Evolutionary conservation across 2,888 invertebrate genomes (phyloP), one percentile per base, ranked within the genome.

Genomic region (Tortrix viridana): DNA sequence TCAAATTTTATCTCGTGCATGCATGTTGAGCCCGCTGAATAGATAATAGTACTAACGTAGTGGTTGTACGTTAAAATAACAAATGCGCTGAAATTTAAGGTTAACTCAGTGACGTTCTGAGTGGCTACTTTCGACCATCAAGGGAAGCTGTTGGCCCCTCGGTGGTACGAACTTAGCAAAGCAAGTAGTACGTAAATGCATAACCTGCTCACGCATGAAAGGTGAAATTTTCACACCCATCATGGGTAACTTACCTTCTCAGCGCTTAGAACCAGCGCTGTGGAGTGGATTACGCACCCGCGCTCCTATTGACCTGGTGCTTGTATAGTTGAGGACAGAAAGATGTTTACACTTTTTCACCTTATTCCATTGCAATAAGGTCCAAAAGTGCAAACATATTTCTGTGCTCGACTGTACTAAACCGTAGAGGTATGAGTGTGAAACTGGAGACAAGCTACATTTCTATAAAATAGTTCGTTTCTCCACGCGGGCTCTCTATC

Each of bases 81-180:
- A 63, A 7, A 46, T 68, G 9, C 43, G 65, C 1, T 54, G 50
- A 6, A 5, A 53, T 1, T 44, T 41, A 41, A 7, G 44, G 57
- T 6, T 50, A 43, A 6, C 57, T 67, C 12, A 48, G 65, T 65
- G 62, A 23, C 73, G 76, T 72, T 65, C 72, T 0, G 74, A 43
- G 23, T 18, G 41, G 5, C 23, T 48, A 22, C 38, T 48, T 16
- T 14, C 7, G n/a, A 19, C 57, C 5, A 48, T 63, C 16, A 44
- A 57, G 37, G 57, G 57, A n/a, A 3, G 19, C 6, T 14, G 23
- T 2, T 57, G 62, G 57, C 62, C 62, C 5, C n/a, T 63, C n/a
- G 57, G 57, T 7, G 62, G 62, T 20, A 23, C 56, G 6, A 57
- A 63, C 14, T 43, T 63, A 9, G 54, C 62, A 19, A 55, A 22